A percentile compares a stretch with the other conserved stretches of the same genome.
phyloP scores from a whole-genome alignment of 2,797 vertebrate genomes.

The Myotis vivesi region DNA sequence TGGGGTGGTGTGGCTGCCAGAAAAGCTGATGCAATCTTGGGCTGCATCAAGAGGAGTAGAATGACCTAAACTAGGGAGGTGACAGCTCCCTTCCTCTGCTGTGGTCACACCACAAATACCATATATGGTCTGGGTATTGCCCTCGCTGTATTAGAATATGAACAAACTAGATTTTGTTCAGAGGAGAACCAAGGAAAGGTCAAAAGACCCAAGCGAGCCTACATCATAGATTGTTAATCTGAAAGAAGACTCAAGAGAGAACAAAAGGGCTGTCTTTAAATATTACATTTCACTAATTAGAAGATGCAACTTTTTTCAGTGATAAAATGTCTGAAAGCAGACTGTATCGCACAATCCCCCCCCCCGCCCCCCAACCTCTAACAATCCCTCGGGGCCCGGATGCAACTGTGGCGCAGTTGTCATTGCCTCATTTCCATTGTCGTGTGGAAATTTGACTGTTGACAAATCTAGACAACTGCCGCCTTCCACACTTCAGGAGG shows the following conservation, averaged over 20 bases:
- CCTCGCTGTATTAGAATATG: background rate
- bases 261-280: background rate
- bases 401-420: background rate
- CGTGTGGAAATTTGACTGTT: background rate
- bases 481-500: background rate
- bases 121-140: background rate
- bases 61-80: background rate
- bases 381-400: background rate
- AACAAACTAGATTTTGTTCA: background rate
- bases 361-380: background rate
- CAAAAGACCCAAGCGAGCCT: background rate
- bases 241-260: background rate
- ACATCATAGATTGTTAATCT: background rate
- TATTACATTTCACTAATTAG: background rate
- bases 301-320: background rate
- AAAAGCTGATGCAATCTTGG: background rate
- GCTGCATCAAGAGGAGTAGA: background rate
- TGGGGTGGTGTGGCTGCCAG: background rate
- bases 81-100: background rate
- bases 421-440: background rate
- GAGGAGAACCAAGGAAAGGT: background rate
- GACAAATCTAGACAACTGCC: background rate
- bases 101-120: background rate
- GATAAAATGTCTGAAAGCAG: background rate
- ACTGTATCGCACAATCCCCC: background rate